phyloP scores from a whole-genome alignment of 2,113 vertebrate genomes.

The Petromus typicus region DNA sequence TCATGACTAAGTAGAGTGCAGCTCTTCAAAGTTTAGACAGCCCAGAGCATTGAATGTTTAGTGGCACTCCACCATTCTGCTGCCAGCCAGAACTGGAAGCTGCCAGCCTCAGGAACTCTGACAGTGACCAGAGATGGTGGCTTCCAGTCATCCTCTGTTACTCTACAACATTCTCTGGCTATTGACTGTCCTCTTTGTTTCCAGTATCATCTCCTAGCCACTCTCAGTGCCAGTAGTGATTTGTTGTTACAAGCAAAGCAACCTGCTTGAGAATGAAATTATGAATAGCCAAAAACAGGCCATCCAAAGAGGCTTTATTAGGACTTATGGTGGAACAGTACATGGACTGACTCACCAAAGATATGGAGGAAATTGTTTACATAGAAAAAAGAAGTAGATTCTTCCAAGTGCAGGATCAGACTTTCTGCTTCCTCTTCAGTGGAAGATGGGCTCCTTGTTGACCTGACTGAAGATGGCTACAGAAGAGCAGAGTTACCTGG shows the following conservation, averaged over 20 bases:
- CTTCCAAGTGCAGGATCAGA: neutral
- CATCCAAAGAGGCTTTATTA: neutral
- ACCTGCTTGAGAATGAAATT: neutral
- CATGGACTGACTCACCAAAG: neutral
- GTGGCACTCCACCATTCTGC: neutral
- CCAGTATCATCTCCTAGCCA: neutral
- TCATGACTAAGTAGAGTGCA: neutral
- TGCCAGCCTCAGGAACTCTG: neutral
- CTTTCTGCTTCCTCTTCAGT: neutral
- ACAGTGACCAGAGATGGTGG: neutral
- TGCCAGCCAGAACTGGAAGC: neutral
- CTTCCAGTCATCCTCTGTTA: neutral
- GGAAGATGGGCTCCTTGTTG: neutral
- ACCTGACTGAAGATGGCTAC: neutral
- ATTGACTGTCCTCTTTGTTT: neutral
- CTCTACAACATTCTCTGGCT: neutral
- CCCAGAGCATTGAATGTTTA: neutral
- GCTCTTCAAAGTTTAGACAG: too few relatives aligned
- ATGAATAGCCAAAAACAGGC: neutral
- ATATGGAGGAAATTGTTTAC: neutral
- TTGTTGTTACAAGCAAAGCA: neutral
- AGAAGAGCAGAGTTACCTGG: neutral
- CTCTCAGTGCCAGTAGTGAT: neutral
- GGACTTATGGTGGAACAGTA: neutral
- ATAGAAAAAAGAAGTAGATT: neutral